These are phyloP conservation scores for Beris morrisii DNA, from an alignment of 2,888 invertebrate genomes.

Conservation along the genomic window DNA sequence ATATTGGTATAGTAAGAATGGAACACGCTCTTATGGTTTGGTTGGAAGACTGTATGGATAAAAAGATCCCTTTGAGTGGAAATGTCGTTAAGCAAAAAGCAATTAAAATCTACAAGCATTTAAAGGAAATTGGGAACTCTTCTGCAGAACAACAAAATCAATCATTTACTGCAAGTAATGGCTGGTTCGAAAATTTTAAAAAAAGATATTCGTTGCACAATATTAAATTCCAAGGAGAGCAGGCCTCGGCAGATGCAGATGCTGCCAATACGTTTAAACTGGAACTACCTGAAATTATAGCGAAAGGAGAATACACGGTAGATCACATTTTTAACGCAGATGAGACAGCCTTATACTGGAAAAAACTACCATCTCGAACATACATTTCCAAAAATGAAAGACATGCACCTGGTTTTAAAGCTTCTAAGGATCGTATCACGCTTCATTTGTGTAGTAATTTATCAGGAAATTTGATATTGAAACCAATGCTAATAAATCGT, in stretches of 20 bases:
- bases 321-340: slow-evolving; percentile 44
- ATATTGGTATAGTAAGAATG: slow-evolving; percentile 39
- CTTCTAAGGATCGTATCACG: slow-evolving; percentile 35
- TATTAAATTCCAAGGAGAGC: slow-evolving; percentile 41
- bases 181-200: slow-evolving; percentile 41
- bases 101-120: slow-evolving; percentile 36
- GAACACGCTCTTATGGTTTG: slow-evolving; percentile 41
- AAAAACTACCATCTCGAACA: slow-evolving; percentile 44
- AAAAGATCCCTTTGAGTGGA: slow-evolving; percentile 37
- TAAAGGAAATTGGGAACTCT: slow-evolving; percentile 37
- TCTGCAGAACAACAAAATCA: not conserved
- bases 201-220: slow-evolving; percentile 42
- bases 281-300: slow-evolving; percentile 42
- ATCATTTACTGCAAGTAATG: slow-evolving; percentile 39
- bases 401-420: not conserved
- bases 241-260: slow-evolving; percentile 40
- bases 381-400: slow-evolving; percentile 37
- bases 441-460: slow-evolving; percentile 46
- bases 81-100: slow-evolving; percentile 40
- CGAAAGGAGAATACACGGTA: slow-evolving; percentile 41
- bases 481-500: slow-evolving; percentile 46
- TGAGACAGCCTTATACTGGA: slow-evolving; percentile 42
- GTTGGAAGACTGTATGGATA: slow-evolving; percentile 39
- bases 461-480: slow-evolving; percentile 44
- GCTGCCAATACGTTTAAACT: slow-evolving; percentile 38